Percentiles rank a stretch among this genome's conserved stretches.
Evolutionary conservation across 2,888 invertebrate species (phyloP).

Genomic region (Tiliacea citrago): DNA sequence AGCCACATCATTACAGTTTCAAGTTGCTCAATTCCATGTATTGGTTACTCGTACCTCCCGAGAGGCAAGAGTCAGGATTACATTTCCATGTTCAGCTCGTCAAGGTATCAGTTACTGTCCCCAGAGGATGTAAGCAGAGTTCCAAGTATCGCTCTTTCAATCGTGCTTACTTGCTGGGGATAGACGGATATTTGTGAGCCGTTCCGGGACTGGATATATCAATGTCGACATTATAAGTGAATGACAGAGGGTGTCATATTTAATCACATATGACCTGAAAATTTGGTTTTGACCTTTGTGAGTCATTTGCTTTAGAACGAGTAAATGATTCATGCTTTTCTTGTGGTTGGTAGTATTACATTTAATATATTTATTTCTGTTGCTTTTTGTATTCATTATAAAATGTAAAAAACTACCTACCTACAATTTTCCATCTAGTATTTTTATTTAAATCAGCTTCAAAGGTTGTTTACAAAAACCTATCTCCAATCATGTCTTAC

Average conservation of each 20-base stretch:
- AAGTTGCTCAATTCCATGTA: constrained; percentile 2
- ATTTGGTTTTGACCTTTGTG: constrained; percentile 41
- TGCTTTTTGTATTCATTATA: constrained; percentile 5
- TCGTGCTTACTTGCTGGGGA: constrained; percentile 12
- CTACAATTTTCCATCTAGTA: background rate
- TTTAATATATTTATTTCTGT: background rate
- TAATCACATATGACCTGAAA: constrained; percentile 32
- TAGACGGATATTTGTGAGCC: constrained; percentile 7
- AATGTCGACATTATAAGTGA: constrained; percentile 34
- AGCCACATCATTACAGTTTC: background rate
- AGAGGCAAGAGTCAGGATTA: constrained; percentile 31
- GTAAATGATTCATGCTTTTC: constrained; percentile 34
- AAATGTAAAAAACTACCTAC: too few species aligned
- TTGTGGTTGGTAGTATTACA: constrained; percentile 23
- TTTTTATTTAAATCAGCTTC: constrained; percentile 25
- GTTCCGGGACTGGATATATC: constrained; percentile 23
- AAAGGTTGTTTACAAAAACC: constrained; percentile 28
- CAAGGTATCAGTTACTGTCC: constrained; percentile 52
- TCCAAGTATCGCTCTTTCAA: constrained; percentile 22
- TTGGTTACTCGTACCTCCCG: constrained; percentile 22
- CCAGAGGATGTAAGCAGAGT: constrained; percentile 51
- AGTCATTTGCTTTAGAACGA: constrained; percentile 21
- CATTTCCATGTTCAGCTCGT: constrained; percentile 52
- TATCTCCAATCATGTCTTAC: background rate
- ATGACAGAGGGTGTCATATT: constrained; percentile 31